A percentile compares a stretch with the other conserved stretches of the same genome.
phyloP scores from a whole-genome alignment of 2,797 vertebrate species.

The Ctenosaura bakeri region DNA sequence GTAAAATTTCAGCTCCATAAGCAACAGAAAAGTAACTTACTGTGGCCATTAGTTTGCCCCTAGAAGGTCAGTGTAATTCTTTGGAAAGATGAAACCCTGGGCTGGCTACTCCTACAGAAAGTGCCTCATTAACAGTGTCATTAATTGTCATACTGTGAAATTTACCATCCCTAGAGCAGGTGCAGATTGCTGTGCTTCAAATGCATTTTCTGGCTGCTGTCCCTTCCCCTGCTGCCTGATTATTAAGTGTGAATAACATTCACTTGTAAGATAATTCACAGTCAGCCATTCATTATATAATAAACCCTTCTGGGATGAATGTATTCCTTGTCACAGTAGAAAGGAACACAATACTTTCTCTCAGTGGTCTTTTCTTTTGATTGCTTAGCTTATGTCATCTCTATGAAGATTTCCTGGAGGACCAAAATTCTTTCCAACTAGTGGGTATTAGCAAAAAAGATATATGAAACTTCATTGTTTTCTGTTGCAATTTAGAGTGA shows the following conservation, averaged over 20 bases:
- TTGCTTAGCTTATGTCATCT: slow-evolving; percentile 36
- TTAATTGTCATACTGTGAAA: background rate
- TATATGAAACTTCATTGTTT: slow-evolving; percentile 36
- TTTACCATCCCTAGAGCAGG: background rate
- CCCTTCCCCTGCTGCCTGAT: background rate
- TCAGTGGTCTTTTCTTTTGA: slow-evolving; percentile 47
- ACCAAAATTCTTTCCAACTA: slow-evolving; percentile 63
- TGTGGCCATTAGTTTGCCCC: background rate
- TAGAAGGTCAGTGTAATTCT: background rate
- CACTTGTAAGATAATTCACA: slow-evolving; percentile 18
- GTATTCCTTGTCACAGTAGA: slow-evolving; percentile 28
- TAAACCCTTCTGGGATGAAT: slow-evolving; percentile 33
- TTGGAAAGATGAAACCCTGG: background rate
- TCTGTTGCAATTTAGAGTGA: slow-evolving; percentile 36
- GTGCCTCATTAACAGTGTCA: background rate
- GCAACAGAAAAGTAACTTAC: no score
- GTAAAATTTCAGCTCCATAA: no score
- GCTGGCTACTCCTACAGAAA: background rate
- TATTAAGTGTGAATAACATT: slow-evolving; percentile 26
- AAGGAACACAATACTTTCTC: slow-evolving; percentile 29
- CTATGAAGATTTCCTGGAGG: slow-evolving; percentile 38
- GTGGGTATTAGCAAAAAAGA: slow-evolving; percentile 43
- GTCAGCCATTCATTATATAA: slow-evolving; percentile 6
- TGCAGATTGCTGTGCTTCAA: slow-evolving; percentile 7
- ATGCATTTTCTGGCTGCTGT: slow-evolving; percentile 2